Evolutionary conservation across 2,113 vertebrate genomes (phyloP).

Genomic region (Aptenodytes patagonicus): DNA sequence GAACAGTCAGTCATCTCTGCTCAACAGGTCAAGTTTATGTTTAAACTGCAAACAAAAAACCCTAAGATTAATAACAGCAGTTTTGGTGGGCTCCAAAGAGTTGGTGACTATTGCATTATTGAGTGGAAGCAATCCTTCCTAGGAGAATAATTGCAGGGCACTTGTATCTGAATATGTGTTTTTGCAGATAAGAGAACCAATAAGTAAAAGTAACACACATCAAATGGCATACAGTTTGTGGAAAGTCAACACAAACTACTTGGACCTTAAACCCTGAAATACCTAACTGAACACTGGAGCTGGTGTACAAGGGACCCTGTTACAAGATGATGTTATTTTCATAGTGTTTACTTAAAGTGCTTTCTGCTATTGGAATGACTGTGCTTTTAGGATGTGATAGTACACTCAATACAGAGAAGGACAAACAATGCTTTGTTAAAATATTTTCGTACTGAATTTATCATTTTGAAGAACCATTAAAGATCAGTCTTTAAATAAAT

Average conservation of each 20-base stretch:
- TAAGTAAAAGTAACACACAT: neutral
- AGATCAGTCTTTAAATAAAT: conserved; percentile 9
- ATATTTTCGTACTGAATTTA: neutral
- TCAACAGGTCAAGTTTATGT: neutral
- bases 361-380: neutral
- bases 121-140: neutral
- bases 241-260: neutral
- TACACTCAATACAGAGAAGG: neutral
- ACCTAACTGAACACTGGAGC: neutral
- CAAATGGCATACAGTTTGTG: rapidly evolving
- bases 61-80: neutral
- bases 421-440: neutral
- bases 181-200: neutral
- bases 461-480: neutral
- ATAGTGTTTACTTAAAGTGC: neutral
- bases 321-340: neutral
- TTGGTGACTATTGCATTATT: neutral
- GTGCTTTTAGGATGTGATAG: neutral
- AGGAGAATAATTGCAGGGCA: neutral
- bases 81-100: neutral
- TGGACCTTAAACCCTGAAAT: neutral
- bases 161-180: neutral
- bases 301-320: neutral
- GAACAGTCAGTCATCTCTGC: neutral
- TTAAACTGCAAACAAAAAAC: neutral